Evolutionary conservation across 2,113 vertebrate genomes (phyloP).

Genomic region (Epinephelus lanceolatus): DNA sequence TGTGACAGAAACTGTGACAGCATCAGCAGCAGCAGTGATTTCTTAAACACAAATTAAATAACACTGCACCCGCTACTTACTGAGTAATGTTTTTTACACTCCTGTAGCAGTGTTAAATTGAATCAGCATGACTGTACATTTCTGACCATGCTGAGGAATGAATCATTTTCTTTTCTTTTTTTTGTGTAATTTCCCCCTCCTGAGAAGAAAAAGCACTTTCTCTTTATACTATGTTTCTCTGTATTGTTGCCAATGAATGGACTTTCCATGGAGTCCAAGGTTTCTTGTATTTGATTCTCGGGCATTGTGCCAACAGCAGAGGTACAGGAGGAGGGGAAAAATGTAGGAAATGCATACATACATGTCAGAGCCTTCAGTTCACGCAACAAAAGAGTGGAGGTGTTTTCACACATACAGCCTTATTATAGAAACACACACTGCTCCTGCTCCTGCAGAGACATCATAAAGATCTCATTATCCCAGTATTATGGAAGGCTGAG

Average conservation of each 20-base stretch:
- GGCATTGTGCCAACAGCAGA: constrained; percentile 18
- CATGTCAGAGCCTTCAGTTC: constrained; percentile 25
- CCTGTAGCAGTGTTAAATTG: constrained; percentile 30
- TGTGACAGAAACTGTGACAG: constrained; percentile 16
- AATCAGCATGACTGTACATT: constrained; percentile 48
- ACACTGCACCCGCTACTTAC: constrained; percentile 14
- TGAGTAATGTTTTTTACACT: constrained; percentile 18
- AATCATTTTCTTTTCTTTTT: constrained; percentile 13
- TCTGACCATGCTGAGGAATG: constrained; percentile 29
- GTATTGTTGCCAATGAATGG: constrained; percentile 48
- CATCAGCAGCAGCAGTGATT: background rate
- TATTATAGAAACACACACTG: background rate
- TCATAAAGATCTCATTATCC: background rate
- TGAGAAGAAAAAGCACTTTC: constrained; percentile 29
- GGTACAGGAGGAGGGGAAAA: constrained; percentile 7
- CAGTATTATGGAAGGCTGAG: background rate
- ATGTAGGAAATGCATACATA: constrained; percentile 24
- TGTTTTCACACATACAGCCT: constrained; percentile 14
- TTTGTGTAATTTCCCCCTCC: background rate
- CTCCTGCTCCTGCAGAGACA: constrained; percentile 3
- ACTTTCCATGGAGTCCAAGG: constrained; percentile 56
- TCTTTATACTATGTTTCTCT: constrained; percentile 33
- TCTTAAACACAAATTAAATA: constrained; percentile 35
- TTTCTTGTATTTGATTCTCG: constrained; percentile 41
- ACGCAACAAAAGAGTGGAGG: background rate